Evolutionary conservation across 2,797 vertebrate genomes (phyloP).

Genomic region (Sarcoramphus papa): DNA sequence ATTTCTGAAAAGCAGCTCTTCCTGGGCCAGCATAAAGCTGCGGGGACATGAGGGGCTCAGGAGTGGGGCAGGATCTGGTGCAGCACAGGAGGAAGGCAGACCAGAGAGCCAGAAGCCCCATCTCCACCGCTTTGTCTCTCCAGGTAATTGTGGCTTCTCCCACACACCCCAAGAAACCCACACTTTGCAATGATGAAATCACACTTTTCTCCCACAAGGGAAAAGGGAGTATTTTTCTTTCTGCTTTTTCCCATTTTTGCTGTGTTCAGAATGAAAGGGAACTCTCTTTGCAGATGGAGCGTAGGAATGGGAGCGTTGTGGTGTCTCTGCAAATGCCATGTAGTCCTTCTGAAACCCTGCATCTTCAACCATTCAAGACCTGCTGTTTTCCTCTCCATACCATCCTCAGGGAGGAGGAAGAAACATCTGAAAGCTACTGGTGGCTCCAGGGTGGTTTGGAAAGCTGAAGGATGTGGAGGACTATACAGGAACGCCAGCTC

Average conservation of each 20-base stretch:
- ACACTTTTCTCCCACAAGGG: constrained; percentile 35
- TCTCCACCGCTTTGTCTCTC: neutral
- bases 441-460: neutral
- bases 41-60: fast-evolving
- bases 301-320: neutral
- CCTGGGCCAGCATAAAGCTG: neutral
- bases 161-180: neutral
- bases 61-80: neutral
- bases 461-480: neutral
- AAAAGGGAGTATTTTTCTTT: constrained; percentile 1
- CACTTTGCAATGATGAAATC: neutral
- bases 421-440: neutral
- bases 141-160: constrained; percentile 20
- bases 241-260: neutral
- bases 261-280: constrained; percentile 27
- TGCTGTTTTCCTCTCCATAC: neutral
- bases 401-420: neutral
- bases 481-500: neutral
- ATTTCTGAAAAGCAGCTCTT: neutral
- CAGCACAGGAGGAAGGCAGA: neutral
- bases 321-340: neutral
- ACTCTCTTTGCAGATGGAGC: constrained; percentile 40
- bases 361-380: neutral
- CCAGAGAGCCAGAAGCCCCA: neutral
- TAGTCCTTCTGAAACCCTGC: neutral